Evolutionary conservation across 2,113 vertebrate species (phyloP), one percentile per base, ranked within the genome.

Genomic region (Gambusia holbrooki): DNA sequence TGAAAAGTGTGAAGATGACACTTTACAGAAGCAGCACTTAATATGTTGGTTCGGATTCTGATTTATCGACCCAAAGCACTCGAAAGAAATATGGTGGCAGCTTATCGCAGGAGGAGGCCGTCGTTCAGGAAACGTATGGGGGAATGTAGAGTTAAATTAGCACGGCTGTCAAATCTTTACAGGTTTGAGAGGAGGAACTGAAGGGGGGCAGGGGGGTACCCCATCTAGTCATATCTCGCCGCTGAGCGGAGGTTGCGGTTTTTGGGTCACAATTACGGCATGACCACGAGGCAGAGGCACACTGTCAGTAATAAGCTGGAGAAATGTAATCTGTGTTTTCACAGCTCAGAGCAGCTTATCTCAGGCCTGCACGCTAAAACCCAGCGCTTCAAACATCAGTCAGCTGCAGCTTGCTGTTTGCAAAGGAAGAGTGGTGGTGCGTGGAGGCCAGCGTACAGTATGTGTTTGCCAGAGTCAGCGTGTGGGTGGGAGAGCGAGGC

Each of bases 291-390:
- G 93, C 89, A 87, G 79, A 89, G 78, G 73, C 73, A 30, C 45
- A 42, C 77, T 72, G 68, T 84, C 89, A 84, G 82, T 82, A 89
- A 90, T 91, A 91, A 93, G 84, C 91, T 79, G 54, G 84, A 80
- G 90, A 93, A 94, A 93, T 91, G 90, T 94, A 95, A 95, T 94
- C 94, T 93, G 88, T 93, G 89, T 94, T 94, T 94, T 93, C 91
- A 93, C 92, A 94, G 93, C 93, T 93, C 91, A 86, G 83, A 66
- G 72, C 13, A 12, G 93, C 93, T 95, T 94, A 95, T 94, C 92
- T 72, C 89, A 79, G 82, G 80, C 90, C 89, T 86, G 77, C 88
- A 89, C 71, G 8, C 90, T 92, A 87, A 58, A 93, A 90, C 83
- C 89, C 85, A 0, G 13, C 33, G 66, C 85, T 89, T 90, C 75